These are phyloP conservation scores for Automeris io DNA, from an alignment of 2,888 invertebrate species.

Conservation along the genomic window DNA sequence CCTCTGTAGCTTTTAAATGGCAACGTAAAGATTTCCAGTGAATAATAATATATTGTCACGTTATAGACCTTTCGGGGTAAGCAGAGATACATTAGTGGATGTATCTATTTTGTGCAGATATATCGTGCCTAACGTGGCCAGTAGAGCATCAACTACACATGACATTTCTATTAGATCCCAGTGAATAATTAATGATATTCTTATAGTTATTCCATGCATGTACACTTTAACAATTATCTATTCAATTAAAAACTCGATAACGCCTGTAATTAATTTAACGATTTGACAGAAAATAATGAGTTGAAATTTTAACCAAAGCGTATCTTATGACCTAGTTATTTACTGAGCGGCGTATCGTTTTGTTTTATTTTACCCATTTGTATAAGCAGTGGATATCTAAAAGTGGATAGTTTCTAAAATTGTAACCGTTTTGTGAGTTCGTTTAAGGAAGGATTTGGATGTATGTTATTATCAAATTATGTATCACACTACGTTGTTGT, in stretches of 20 bases:
- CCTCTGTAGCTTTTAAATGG: too few relatives aligned
- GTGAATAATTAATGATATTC: neutral
- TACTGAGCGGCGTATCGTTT: constrained; percentile 24
- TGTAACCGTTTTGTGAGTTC: neutral
- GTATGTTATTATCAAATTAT: too few relatives aligned
- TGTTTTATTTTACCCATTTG: constrained; percentile 23
- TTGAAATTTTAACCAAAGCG: constrained; percentile 30
- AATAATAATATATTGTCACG: too few relatives aligned
- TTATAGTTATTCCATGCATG: constrained; percentile 11
- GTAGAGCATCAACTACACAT: too few relatives aligned
- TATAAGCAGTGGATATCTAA: constrained; percentile 3
- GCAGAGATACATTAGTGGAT: too few relatives aligned
- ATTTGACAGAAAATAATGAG: constrained; percentile 14
- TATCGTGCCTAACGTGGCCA: too few relatives aligned
- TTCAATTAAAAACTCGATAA: constrained; percentile 8
- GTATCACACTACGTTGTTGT: too few relatives aligned
- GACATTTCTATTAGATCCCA: too few relatives aligned
- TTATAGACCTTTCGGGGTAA: too few relatives aligned
- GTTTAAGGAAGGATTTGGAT: too few relatives aligned
- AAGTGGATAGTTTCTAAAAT: neutral
- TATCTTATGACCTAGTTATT: constrained; percentile 36
- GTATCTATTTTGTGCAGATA: too few relatives aligned
- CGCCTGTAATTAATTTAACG: constrained; percentile 7
- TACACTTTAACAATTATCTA: neutral
- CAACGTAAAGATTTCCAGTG: too few relatives aligned